A percentile compares a stretch with the other conserved stretches of the same genome.
phyloP scores from a whole-genome alignment of 2,888 invertebrate species.

The Panorpa germanica region DNA sequence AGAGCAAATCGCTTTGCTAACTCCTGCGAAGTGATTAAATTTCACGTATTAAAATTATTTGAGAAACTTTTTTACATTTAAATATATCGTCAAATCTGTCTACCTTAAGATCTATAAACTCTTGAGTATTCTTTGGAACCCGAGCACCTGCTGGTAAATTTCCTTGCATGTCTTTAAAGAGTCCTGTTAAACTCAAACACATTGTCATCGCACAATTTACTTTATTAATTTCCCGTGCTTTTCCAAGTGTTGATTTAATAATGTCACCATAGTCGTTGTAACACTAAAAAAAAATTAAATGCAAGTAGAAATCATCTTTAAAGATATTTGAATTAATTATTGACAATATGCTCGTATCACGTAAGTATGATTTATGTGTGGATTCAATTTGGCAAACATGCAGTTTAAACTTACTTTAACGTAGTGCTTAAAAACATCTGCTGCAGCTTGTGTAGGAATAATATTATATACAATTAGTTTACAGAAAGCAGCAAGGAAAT shows the following conservation, averaged over 20 bases:
- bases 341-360: no score
- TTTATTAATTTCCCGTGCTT: constrained; percentile 95
- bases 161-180: constrained; percentile 55
- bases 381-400: constrained; percentile 3
- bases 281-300: constrained; percentile 35
- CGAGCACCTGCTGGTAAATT: constrained; percentile 24
- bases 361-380: background rate
- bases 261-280: constrained; percentile 98
- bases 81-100: constrained; percentile 8
- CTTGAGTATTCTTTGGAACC: constrained; percentile 53
- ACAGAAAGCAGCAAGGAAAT: constrained; percentile 91
- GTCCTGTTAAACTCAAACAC: constrained; percentile 75
- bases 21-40: constrained; percentile 37
- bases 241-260: constrained; percentile 89
- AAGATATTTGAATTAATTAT: constrained; percentile 5
- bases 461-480: constrained; percentile 97
- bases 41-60: constrained; percentile 11
- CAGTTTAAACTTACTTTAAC: constrained; percentile 59
- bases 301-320: background rate
- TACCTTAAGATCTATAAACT: constrained; percentile 78
- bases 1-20: constrained; percentile 90
- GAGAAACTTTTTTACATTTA: background rate
- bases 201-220: constrained; percentile 89
- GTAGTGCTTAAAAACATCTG: constrained; percentile 93
- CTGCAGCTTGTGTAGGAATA: constrained; percentile 77